Evolutionary conservation across 2,888 invertebrate species (phyloP).

Genomic region (Octonoba sinensis): DNA sequence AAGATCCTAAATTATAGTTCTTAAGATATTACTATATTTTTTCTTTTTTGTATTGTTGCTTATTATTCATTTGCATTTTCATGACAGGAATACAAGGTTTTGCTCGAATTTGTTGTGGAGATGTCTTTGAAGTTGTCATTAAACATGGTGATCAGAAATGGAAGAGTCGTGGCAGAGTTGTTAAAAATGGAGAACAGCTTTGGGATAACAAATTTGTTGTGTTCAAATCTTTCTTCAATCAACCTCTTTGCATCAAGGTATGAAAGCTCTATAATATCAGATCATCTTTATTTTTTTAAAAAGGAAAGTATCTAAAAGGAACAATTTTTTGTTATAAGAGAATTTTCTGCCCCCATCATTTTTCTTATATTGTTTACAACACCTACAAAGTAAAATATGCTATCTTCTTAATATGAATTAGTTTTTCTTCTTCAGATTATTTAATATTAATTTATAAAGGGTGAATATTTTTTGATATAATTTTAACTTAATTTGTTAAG

Average conservation of each 20-base stretch:
- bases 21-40: neutral
- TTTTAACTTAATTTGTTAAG: too few relatives aligned
- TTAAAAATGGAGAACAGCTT: conserved; percentile 73
- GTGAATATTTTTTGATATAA: too few relatives aligned
- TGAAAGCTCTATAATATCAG: conserved; percentile 1
- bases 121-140: conserved; percentile 75
- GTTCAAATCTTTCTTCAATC: conserved; percentile 73
- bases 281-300: neutral
- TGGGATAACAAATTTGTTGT: conserved; percentile 73
- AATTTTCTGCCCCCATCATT: too few relatives aligned
- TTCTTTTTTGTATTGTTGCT: too few relatives aligned
- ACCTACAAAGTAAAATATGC: too few relatives aligned
- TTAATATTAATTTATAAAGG: too few relatives aligned
- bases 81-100: conserved; percentile 75
- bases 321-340: too few relatives aligned
- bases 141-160: conserved; percentile 76
- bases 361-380: too few relatives aligned
- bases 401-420: too few relatives aligned
- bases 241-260: conserved; percentile 74
- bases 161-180: conserved; percentile 74
- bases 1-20: neutral
- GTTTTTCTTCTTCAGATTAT: too few relatives aligned
- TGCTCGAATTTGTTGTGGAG: conserved; percentile 75
- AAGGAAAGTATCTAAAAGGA: too few relatives aligned
- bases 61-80: neutral